Evolutionary conservation across 2,797 vertebrate genomes (phyloP), one percentile per base, ranked within the genome.

Genomic region (Labeo calbasu): DNA sequence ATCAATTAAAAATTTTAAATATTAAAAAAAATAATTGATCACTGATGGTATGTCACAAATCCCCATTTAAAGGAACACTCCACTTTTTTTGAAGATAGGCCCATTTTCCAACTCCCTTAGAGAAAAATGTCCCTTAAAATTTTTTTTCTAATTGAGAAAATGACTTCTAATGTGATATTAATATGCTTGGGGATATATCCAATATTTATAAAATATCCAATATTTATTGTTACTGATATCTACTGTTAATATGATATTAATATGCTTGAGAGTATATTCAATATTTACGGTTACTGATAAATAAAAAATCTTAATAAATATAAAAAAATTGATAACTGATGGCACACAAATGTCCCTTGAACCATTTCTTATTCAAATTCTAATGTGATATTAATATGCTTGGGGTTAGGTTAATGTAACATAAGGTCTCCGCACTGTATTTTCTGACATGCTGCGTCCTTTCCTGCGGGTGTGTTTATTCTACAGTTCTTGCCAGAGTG

Each of bases 401-500:
- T 78, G 19, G 10, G 46, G 23, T 66, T 51, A 50, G 23, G 23
- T 66, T 50, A 61, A 32, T 23, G 57, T 73, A 61, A 40, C 55
- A n/a, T 50, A 40, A 71, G 51, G 21, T 40, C 32, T 43, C 21
- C 55, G 17, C 40, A 5, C 1, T 6, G 8, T 78, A 43, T 78
- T 78, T 28, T 28, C 55, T 81, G 51, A 70, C 15, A 25, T 51
- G 59, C 19, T 40, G 1, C 28, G 51, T 32, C 17, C 4, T 65
- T 75, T 75, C 46, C 43, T 10, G 6, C 2, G 59, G 28, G 19
- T 76, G 23, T 43, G 40, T 75, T 85, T 71, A 19, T 55, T 63
- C 71, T 63, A 55, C 86, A 97, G 96, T 96, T 96, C 89, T 93
- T 97, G 86, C 81, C 92, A 2, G 93, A 96, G 83, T 97, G 96